Evolutionary conservation across 2,888 invertebrate genomes (phyloP).

Genomic region (Oscheius onirici): DNA sequence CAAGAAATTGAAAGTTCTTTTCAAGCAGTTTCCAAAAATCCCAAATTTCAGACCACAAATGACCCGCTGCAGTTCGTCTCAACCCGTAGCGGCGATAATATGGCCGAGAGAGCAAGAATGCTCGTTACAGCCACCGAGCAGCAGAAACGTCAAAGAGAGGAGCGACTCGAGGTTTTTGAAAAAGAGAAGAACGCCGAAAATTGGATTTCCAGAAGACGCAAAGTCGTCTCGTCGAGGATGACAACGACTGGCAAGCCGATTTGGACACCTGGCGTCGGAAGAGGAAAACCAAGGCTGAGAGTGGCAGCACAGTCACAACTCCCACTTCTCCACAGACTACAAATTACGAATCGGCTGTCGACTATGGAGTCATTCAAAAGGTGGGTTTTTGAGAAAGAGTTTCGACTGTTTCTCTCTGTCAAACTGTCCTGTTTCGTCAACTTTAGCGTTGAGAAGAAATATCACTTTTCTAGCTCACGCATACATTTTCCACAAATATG

Average conservation of each 20-base stretch:
- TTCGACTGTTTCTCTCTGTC: too few species aligned
- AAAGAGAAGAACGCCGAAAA: too few species aligned
- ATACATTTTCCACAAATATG: too few species aligned
- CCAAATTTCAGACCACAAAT: constrained; percentile 44
- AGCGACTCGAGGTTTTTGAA: constrained; percentile 25
- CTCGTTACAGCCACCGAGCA: constrained; percentile 46
- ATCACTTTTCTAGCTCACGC: too few species aligned
- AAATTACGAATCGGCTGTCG: constrained; percentile 5
- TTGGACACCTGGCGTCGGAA: constrained; percentile 55
- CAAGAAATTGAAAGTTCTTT: too few species aligned
- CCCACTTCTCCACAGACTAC: constrained; percentile 3
- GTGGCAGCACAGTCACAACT: background rate
- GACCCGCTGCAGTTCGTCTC: constrained; percentile 54
- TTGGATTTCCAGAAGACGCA: background rate
- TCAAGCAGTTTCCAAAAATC: too few species aligned
- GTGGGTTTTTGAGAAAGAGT: background rate
- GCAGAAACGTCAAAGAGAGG: constrained; percentile 45
- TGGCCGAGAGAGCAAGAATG: constrained; percentile 49
- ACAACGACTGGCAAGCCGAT: constrained; percentile 45
- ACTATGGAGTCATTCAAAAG: constrained; percentile 13
- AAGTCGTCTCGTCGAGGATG: background rate
- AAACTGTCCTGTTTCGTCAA: too few species aligned
- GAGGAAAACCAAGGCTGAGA: constrained; percentile 33
- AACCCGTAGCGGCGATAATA: constrained; percentile 32
- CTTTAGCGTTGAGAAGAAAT: too few species aligned